Conservation (phyloP, 2,113 vertebrate genomes). For the Puntigrus tetrazona region DNA sequence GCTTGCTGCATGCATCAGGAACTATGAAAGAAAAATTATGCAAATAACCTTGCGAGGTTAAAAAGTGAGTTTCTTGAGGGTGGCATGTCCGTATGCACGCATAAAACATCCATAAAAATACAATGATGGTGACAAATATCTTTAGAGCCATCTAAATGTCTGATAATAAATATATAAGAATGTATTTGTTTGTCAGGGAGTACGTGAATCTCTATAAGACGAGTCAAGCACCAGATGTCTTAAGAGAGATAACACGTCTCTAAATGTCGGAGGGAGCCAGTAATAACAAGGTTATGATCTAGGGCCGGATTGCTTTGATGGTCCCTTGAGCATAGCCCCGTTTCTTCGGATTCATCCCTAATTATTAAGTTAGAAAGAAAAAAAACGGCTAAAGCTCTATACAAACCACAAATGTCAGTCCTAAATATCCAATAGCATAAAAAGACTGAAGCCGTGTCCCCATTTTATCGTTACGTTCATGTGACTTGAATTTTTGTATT, state of each 20-base stretch:
- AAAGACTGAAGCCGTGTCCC: not conserved
- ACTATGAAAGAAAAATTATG: slow-evolving; percentile 1
- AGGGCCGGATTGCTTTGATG: not conserved
- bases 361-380: not conserved
- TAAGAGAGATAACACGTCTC: not conserved
- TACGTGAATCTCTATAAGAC: not conserved
- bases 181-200: not conserved
- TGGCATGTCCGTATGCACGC: not conserved
- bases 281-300: not conserved
- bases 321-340: not conserved
- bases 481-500: slow-evolving; percentile 8
- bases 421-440: not conserved
- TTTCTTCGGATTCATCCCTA: not conserved
- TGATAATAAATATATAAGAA: not conserved
- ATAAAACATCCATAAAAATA: slow-evolving; percentile 22
- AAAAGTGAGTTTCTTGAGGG: not conserved
- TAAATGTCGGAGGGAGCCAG: not conserved
- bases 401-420: not conserved
- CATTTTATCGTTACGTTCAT: not conserved
- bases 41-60: not conserved
- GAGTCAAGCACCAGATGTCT: not conserved
- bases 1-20: slow-evolving; percentile 12
- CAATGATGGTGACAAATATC: not conserved
- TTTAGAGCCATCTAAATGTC: slow-evolving; percentile 1
- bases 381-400: not conserved